These are phyloP conservation scores for Limnodromus scolopaceus DNA, from an alignment of 2,797 vertebrate species.

Conservation along the genomic window DNA sequence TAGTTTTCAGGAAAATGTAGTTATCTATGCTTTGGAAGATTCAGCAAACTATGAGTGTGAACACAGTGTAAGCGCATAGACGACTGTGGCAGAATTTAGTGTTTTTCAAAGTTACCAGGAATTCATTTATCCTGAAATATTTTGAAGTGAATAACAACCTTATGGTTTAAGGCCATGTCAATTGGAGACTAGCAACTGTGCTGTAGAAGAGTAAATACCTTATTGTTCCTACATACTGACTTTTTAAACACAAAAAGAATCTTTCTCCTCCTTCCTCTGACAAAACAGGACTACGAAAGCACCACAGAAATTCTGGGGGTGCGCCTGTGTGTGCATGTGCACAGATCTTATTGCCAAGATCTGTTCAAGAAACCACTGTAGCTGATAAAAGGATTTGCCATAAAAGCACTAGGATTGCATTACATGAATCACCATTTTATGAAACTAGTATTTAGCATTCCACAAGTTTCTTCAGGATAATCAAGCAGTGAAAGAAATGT, in stretches of 20 bases:
- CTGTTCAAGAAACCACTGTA: neutral
- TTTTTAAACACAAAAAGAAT: neutral
- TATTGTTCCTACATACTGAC: neutral
- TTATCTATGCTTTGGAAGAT: neutral
- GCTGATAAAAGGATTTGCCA: neutral
- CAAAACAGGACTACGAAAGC: rapidly evolving
- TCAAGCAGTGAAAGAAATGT: neutral
- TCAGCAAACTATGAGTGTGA: neutral
- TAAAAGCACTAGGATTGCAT: neutral
- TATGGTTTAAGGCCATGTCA: neutral
- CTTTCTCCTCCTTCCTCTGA: neutral
- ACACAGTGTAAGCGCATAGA: neutral
- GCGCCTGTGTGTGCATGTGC: rapidly evolving
- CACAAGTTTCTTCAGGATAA: neutral
- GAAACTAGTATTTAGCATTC: neutral
- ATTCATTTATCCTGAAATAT: neutral
- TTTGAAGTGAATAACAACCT: neutral
- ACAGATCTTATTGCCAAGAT: neutral
- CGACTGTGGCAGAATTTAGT: neutral
- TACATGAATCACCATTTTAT: neutral
- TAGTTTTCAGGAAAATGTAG: neutral
- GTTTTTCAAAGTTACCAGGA: neutral
- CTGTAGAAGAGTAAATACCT: neutral
- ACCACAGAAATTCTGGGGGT: neutral
- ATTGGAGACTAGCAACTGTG: neutral